Base-by-base conservation (phyloP, 2,888 invertebrate species). In the Nudaria mundana region DNA sequence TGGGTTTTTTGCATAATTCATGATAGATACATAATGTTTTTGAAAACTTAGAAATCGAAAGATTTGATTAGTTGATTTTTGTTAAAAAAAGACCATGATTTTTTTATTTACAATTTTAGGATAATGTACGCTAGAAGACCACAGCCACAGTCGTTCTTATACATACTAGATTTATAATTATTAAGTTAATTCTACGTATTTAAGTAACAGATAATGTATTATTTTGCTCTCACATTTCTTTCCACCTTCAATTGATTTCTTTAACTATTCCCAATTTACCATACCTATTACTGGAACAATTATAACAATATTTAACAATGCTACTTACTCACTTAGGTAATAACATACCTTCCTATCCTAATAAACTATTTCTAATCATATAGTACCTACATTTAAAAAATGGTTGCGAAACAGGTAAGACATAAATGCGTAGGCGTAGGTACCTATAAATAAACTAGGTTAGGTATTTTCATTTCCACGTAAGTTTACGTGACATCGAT, bases 91-190 rank as follows among this genome's bases (percentile, higher is more conserved):
- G 76, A 79, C 75, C 77, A 81, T 80, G 77, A 80, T 76, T 76
- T 76, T 18, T 68, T 70, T 71, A 72, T 60, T 56, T 56, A 68
- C 51, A 66, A 56, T 52, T 56, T 53, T 42, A 56, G 58, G 48
- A 54, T 50, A 48, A 55, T n/a, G 51, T 59, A 71, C 60, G 57
- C 61, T 67, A 73, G 56, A 58, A 67, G 56, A 69, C 76, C 81
- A 83, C 82, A 84, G 83, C 82, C 83, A 81, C 78, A 76, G 66
- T 74, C 71, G 59, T 63, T 57, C 68, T 74, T 76, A 75, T 73
- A 74, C 56, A 54, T 60, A 38, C 24, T 43, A 55, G n/a, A n/a
- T n/a, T n/a, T n/a, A n/a, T n/a, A n/a, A n/a, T n/a, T n/a, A 56
- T 57, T 56, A 30, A 18, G n/a, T 38, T 40, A 41, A 6, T 30